Conservation (phyloP, 2,888 invertebrate genomes). For the Dusona sp. region DNA sequence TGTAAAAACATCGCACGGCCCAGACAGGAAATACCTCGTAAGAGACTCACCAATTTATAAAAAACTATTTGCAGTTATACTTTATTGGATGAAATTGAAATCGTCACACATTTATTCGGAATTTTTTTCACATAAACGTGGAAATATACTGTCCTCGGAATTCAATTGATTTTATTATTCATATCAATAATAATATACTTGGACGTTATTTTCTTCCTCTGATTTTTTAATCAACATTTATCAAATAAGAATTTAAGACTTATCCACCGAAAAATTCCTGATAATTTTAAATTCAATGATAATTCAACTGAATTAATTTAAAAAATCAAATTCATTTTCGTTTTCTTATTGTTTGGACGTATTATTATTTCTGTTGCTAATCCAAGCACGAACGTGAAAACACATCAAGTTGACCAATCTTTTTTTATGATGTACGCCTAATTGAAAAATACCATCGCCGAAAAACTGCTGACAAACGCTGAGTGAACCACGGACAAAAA, state of each 20-base stretch:
- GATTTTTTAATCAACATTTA: neutral
- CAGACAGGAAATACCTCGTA: slow-evolving; percentile 39
- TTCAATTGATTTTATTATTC: neutral
- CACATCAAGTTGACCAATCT: slow-evolving; percentile 1
- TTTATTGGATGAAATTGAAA: slow-evolving; percentile 1
- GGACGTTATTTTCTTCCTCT: neutral
- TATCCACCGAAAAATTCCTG: neutral
- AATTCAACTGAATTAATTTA: neutral
- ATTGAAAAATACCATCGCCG: slow-evolving; percentile 23
- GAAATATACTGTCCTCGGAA: neutral
- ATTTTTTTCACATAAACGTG: neutral
- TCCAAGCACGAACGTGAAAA: slow-evolving; percentile 7
- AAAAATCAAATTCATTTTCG: neutral
- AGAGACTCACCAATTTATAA: slow-evolving; percentile 14
- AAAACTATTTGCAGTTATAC: slow-evolving; percentile 37
- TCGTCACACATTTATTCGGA: too few species aligned
- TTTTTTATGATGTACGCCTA: slow-evolving; percentile 26
- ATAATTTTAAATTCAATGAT: neutral
- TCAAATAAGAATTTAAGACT: neutral
- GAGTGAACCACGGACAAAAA: slow-evolving; percentile 14
- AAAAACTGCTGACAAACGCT: slow-evolving; percentile 35
- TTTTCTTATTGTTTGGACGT: neutral
- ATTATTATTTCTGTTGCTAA: neutral
- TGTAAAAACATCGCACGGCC: slow-evolving; percentile 41
- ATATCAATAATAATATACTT: neutral